Evolutionary conservation across 1,140 invertebrate genomes (phyloP).

Genomic region (Trichomalopsis sarcophagae): DNA sequence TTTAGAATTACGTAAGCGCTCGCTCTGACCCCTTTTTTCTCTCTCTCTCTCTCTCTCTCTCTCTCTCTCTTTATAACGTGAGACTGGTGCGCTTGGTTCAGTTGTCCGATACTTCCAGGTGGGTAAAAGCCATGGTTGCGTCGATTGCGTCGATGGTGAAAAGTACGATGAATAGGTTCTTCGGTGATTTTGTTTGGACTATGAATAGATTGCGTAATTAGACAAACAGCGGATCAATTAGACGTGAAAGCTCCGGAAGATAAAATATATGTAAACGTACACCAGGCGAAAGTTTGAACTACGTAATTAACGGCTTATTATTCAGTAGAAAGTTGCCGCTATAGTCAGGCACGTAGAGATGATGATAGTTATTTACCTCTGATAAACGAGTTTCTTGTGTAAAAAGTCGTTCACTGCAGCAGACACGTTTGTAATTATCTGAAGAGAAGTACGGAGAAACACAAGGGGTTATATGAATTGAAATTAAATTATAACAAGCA

Average conservation of each 20-base stretch:
- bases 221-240: too few relatives aligned
- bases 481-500: slow-evolving; percentile 13
- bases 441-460: not conserved
- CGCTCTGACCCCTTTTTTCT: too few relatives aligned
- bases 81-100: not conserved
- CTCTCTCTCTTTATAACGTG: not conserved
- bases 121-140: not conserved
- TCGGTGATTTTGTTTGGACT: not conserved
- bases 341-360: too few relatives aligned
- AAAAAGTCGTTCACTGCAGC: not conserved
- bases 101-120: not conserved
- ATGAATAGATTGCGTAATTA: not conserved
- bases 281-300: too few relatives aligned
- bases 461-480: not conserved
- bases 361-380: not conserved
- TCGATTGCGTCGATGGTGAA: not conserved
- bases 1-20: slow-evolving; percentile 26
- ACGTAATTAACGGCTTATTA: too few relatives aligned
- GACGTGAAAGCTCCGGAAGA: not conserved
- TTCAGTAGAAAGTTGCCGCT: too few relatives aligned
- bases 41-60: too few relatives aligned
- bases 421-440: not conserved
- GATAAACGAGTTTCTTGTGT: not conserved
- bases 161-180: not conserved
- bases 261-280: not conserved